Evolutionary conservation across 2,888 invertebrate species (phyloP).

Genomic region (Oscheius sp.): DNA sequence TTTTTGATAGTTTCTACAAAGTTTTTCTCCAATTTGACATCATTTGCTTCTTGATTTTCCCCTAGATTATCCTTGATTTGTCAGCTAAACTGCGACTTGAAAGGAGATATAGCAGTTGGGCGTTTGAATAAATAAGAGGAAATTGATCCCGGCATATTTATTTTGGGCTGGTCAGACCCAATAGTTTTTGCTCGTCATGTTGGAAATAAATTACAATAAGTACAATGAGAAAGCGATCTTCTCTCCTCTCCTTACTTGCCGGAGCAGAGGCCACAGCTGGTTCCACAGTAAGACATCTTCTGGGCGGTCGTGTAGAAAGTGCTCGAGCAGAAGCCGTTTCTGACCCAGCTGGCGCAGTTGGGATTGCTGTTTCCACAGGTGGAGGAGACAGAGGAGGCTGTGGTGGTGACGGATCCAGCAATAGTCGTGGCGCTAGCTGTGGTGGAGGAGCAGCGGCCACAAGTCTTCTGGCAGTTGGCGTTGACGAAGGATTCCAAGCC

Average conservation of each 20-base stretch:
- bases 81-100: no score
- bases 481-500: not conserved
- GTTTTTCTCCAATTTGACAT: no score
- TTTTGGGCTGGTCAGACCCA: no score
- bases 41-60: no score
- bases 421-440: not conserved
- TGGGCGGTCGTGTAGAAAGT: not conserved
- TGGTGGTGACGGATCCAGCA: not conserved
- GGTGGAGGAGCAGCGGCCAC: not conserved
- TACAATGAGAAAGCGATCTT: no score
- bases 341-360: not conserved
- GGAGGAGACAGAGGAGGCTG: no score
- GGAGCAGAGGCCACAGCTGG: slow-evolving; percentile 10
- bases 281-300: not conserved
- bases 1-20: no score
- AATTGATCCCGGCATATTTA: no score
- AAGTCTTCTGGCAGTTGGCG: not conserved
- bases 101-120: no score
- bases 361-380: slow-evolving; percentile 6
- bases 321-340: not conserved
- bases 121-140: no score
- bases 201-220: not conserved
- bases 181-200: not conserved
- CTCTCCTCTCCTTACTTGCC: no score
- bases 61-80: no score